A percentile compares a stretch with the other conserved stretches of the same genome.
phyloP scores from a whole-genome alignment of 2,797 vertebrate species.

The Myotis myotis region DNA sequence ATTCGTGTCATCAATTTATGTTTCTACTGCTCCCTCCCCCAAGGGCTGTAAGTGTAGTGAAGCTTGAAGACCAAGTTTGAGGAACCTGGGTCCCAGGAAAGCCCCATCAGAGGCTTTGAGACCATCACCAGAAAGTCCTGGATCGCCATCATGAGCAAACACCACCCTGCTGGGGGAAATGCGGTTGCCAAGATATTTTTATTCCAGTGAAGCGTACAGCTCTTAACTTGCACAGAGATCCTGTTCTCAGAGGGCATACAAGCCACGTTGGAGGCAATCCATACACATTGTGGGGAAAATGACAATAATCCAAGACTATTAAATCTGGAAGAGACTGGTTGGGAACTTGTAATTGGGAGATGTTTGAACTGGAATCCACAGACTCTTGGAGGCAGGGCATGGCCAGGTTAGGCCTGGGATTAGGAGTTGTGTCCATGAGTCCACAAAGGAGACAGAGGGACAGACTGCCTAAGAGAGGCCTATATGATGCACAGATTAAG shows the following conservation, averaged over 20 bases:
- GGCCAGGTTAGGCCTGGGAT: background rate
- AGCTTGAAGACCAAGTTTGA: background rate
- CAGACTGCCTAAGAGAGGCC: background rate
- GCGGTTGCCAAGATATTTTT: background rate
- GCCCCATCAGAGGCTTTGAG: background rate
- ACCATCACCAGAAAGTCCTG: background rate
- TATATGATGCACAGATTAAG: accelerated
- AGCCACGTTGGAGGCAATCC: background rate
- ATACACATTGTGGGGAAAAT: background rate
- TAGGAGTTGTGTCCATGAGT: background rate
- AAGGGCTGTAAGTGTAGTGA: background rate
- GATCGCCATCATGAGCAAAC: background rate
- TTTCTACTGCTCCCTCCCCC: background rate
- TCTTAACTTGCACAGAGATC: background rate
- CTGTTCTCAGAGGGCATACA: background rate
- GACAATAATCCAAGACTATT: background rate
- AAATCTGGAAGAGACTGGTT: background rate
- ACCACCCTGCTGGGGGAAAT: background rate
- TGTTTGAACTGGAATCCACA: background rate
- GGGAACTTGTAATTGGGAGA: background rate
- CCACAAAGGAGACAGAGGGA: background rate
- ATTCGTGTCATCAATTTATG: background rate
- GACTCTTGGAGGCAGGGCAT: background rate
- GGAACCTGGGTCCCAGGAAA: background rate
- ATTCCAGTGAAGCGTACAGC: background rate